Percentiles rank a stretch among this genome's conserved stretches.
Conservation (phyloP, 2,888 invertebrate species). For the Hyppa rectilinea region DNA sequence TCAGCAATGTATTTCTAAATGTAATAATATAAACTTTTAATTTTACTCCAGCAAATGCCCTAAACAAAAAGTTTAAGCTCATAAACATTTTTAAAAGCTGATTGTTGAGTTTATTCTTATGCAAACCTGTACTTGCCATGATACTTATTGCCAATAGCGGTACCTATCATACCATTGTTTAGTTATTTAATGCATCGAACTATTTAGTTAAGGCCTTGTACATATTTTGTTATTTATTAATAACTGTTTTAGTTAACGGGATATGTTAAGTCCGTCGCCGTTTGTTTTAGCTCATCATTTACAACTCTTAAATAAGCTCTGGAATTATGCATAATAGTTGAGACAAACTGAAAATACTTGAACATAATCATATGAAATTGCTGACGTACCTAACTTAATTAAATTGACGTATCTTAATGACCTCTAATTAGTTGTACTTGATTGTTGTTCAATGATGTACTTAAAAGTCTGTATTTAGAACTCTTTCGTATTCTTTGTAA, state of each 20-base stretch:
- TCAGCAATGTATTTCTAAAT: constrained; percentile 19
- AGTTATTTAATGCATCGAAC: constrained; percentile 62
- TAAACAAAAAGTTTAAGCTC: neutral
- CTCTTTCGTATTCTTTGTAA: constrained; percentile 8
- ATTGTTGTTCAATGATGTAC: neutral
- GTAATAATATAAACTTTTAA: neutral
- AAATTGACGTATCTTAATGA: neutral
- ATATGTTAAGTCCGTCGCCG: constrained; percentile 31
- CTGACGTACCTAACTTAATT: neutral
- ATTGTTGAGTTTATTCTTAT: constrained; percentile 42
- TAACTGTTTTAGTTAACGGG: constrained; percentile 52
- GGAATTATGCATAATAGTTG: neutral
- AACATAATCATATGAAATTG: neutral
- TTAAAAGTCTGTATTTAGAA: neutral
- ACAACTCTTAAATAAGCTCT: constrained; percentile 2
- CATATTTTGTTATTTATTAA: constrained; percentile 69
- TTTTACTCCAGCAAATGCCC: neutral
- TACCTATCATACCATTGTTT: constrained; percentile 65
- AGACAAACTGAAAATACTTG: neutral
- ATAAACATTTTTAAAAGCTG: constrained; percentile 13
- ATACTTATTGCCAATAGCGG: constrained; percentile 63
- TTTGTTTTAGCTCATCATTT: constrained; percentile 31
- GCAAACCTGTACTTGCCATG: constrained; percentile 64
- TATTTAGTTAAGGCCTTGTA: constrained; percentile 60
- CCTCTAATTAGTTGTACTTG: neutral